Evolutionary conservation across 2,113 vertebrate species (phyloP), one percentile per base, ranked within the genome.

Genomic region (Podarcis raffonei): DNA sequence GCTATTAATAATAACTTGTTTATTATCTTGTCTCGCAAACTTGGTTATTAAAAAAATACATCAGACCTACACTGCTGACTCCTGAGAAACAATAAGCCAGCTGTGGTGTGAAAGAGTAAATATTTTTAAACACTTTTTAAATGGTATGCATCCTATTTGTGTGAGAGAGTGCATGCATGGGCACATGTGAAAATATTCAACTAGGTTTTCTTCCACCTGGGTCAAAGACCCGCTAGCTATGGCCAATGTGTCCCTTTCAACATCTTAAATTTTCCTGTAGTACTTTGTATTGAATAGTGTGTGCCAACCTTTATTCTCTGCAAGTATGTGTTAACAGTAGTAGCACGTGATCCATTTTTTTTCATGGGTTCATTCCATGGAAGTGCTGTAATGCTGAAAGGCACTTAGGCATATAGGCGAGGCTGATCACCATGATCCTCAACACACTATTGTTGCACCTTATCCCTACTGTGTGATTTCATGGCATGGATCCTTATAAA

Each of bases 11-110:
- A 88, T 77, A 68, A 87, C 78, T 22, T 83, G 25, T 35, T 93
- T 84, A 85, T 93, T 89, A 89, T 86, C 89, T 87, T 0, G 0
- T 90, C 92, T 9, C 3, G 16, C 0, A 0, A 87, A 88, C 53
- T 66, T 75, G 77, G 74, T 81, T 92, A 93, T 94, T 94, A 95
- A 94, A 90, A 89, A 87, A 84, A 93, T 79, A 79, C 35, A 90
- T 90, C 90, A 93, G 91, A 65, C 37, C 69, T 89, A 13, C 37
- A 66, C 6, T 22, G 80, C 62, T 86, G 72, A 68, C 62, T 92
- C 75, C 76, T 86, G 83, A 77, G 27, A 83, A 93, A 75, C 78
- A 85, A 86, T 30, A 83, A 88, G 3, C 57, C 79, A 75, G 57
- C 78, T 57, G 6, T 20, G 7, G 23, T 87, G 30, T 53, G 81